Evolutionary conservation across 2,888 invertebrate genomes (phyloP), one percentile per base, ranked within the genome.

Genomic region (Drosophila pseudotakahashii): DNA sequence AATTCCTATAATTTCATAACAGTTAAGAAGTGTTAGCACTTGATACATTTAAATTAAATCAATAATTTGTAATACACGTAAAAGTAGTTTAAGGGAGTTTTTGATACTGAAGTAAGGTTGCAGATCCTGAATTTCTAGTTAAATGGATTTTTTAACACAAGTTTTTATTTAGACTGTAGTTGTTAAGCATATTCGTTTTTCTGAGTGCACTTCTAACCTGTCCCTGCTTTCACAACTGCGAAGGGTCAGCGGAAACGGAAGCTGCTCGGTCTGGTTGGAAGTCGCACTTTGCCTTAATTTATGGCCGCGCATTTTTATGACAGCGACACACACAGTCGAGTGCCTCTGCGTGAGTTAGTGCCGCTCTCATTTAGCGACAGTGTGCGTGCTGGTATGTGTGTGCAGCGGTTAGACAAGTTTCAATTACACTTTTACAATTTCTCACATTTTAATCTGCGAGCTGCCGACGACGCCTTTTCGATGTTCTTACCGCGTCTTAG

Each of bases 351-450:
- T 48, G 62, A 62, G 67, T 53, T 45, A 44, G 58, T 50, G 59
- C 7, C 48, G 57, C 52, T 45, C 44, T 26, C 37, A 14, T 42
- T 42, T 37, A 23, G 37, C 26, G 37, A 58, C 48, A 59, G 52
- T 45, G 32, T 61, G 45, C 26, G 48, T 39, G 26, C n/a, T n/a
- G n/a, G n/a, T n/a, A n/a, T 54, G 55, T 44, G 75, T 64, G 60
- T 70, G 82, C 68, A 69, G 77, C 67, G 72, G 79, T 84, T 87
- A 82, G 87, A 87, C 83, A 84, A 84, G 84, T 84, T 84, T 84
- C 84, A 84, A 84, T 84, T 87, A 84, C 88, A 85, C 85, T 84
- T 84, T 87, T 73, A 84, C 88, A 85, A 87, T 87, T 85, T 84
- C 88, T 88, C 88, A 85, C 85, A 88, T 84, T 84, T 84, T 87